Evolutionary conservation across 2,797 vertebrate genomes (phyloP).

Genomic region (Sciurus carolinensis): DNA sequence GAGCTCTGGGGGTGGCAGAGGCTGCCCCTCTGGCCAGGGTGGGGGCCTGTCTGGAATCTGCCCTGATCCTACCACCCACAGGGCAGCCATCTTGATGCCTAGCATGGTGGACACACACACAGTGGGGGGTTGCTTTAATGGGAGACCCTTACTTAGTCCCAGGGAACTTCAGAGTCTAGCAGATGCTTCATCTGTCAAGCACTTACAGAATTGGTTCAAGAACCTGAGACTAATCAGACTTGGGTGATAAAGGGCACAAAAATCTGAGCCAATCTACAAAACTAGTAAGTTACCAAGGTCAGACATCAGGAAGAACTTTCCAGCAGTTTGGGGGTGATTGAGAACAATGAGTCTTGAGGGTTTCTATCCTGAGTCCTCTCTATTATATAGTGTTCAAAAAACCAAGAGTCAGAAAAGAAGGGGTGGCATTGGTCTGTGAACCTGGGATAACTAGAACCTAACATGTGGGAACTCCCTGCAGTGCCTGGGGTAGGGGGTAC

Average conservation of each 20-base stretch:
- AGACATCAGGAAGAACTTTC: slow-evolving; percentile 45
- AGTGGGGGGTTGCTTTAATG: background rate
- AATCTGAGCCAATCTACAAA: background rate
- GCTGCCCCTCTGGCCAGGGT: slow-evolving; percentile 81
- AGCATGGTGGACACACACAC: slow-evolving; percentile 10
- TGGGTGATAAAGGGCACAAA: background rate
- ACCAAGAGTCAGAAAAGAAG: background rate
- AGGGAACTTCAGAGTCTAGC: background rate
- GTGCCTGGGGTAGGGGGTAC: too few relatives aligned
- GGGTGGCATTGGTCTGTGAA: background rate
- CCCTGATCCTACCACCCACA: slow-evolving; percentile 72
- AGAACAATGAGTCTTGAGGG: background rate
- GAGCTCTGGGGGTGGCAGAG: slow-evolving; percentile 84
- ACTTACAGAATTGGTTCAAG: background rate
- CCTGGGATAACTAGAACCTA: background rate
- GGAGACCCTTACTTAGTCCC: background rate
- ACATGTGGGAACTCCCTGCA: background rate
- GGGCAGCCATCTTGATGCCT: slow-evolving; percentile 61
- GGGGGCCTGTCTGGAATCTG: slow-evolving; percentile 83
- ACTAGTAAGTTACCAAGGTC: background rate
- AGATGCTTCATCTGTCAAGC: background rate
- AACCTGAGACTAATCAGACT: background rate
- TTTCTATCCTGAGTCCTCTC: background rate
- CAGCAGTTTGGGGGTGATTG: background rate
- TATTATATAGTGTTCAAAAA: background rate